phyloP scores from a whole-genome alignment of 92 coral and sea anemone species.

The Paramuricea clavata region DNA sequence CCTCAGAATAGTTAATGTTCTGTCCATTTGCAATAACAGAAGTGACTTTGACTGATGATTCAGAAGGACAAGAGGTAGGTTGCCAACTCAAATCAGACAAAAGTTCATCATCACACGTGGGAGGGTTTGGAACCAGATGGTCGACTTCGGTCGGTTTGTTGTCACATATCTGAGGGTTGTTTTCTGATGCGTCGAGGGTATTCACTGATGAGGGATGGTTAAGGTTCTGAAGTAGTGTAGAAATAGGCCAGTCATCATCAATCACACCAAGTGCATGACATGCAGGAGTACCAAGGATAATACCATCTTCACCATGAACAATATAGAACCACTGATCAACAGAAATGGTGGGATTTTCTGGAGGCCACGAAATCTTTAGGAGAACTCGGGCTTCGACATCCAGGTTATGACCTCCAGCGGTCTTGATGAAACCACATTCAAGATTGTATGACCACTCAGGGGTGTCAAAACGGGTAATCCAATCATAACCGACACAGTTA shows the following conservation, averaged over 20 bases:
- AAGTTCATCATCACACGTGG: background rate
- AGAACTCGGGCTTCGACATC: slow-evolving; percentile 21
- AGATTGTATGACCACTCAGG: slow-evolving; percentile 45
- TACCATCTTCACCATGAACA: slow-evolving; percentile 35
- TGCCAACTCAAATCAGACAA: background rate
- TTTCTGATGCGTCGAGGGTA: no score
- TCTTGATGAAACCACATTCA: slow-evolving; percentile 31
- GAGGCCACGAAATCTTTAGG: slow-evolving; percentile 30
- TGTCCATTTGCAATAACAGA: background rate
- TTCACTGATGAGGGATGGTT: background rate
- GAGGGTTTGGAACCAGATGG: background rate
- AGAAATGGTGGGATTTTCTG: no score
- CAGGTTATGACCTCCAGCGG: slow-evolving; percentile 29
- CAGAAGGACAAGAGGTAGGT: background rate
- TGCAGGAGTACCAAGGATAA: slow-evolving; percentile 44
- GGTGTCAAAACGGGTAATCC: slow-evolving; percentile 45
- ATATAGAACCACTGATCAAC: slow-evolving; percentile 42
- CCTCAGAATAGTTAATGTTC: background rate
- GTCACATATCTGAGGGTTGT: background rate
- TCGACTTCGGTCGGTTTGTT: background rate
- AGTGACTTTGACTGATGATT: background rate
- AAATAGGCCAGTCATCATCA: slow-evolving; percentile 34
- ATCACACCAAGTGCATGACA: slow-evolving; percentile 44
- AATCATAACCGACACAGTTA: no score
- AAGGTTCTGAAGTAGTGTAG: no score